Conservation (phyloP, 2,888 invertebrate species). For the Himalopsyche japonica region DNA sequence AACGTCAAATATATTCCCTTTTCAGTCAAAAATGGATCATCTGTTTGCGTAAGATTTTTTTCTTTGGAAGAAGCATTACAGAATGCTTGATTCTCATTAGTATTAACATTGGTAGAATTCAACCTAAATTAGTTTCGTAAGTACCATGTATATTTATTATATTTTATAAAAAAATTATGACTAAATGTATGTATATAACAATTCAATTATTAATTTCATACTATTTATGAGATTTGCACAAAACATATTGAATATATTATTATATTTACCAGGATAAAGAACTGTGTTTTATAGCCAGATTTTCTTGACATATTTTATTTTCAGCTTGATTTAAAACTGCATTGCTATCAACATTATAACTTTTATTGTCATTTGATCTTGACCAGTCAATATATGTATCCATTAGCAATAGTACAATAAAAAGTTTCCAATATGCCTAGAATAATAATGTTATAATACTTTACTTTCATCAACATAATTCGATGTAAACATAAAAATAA, state of each 20-base stretch:
- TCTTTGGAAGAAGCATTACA: not conserved
- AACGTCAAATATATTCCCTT: conserved; percentile 64
- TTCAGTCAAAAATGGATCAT: conserved; percentile 59
- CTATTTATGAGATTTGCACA: no score
- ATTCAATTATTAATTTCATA: not conserved
- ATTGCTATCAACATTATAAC: not conserved
- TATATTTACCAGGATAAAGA: not conserved
- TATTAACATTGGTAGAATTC: not conserved
- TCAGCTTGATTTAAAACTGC: not conserved
- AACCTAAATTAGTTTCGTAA: not conserved
- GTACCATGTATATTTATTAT: not conserved
- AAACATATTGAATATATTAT: no score
- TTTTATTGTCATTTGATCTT: conserved; percentile 46
- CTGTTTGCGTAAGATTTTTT: conserved; percentile 12
- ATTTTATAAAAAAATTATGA: not conserved
- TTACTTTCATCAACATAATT: conserved; percentile 65
- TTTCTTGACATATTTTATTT: not conserved
- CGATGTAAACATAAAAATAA: no score
- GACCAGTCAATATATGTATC: conserved; percentile 79
- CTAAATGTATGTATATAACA: not conserved
- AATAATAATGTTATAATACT: conserved; percentile 42
- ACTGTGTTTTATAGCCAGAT: not conserved
- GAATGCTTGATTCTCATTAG: not conserved
- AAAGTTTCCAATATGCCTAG: conserved; percentile 78
- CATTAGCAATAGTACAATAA: conserved; percentile 74